Base-by-base conservation (phyloP, 2,113 vertebrate species). In the Microtus richardsoni region DNA sequence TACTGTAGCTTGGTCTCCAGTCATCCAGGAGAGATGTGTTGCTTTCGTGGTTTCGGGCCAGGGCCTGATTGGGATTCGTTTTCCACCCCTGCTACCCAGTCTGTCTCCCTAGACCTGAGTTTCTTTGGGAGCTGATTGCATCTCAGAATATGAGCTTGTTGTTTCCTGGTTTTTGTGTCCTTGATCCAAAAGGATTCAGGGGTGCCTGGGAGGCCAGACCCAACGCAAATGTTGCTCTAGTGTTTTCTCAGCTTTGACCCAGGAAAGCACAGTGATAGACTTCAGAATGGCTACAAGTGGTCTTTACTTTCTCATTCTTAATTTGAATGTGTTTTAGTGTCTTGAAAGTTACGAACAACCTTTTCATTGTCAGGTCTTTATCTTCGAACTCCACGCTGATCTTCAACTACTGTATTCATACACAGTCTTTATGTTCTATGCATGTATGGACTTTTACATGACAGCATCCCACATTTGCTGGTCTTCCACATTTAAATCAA, bases 371-470 rank as follows among this genome's bases (percentile, higher is more conserved):
- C 89, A 96, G 82, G 52, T 92, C 93, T 97, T 82, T 91, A 10
- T 82, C 94, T 97, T 95, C 75, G 47, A 96, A 93, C 92, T 95
- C 80, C 26, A 97, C 79, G 4, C 8, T 82, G 91, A 96, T 96
- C 97, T 98, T 97, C 95, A 94, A 68, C 92, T 83, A 91, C 97
- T 97, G 68, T 93, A 96, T 97, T 95, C 89, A 74, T 49, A 49
- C 97, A 96, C 95, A 77, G 54, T 96, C 28, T 88, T 94, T 97
- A 30, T 92, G 92, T 97, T 97, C 93, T 93, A 71, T 58, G 7
- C 79, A 41, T 10, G 17, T 33, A 66, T 7, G 85, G 47, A 74
- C 78, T 87, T 86, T 41, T 79, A 95, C 83, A 70, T 91, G 44
- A 41, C 41, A 92, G 26, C 49, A 17, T 62, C 52, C 97, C 22